Percentiles rank a stretch among this genome's conserved stretches.
phyloP scores from a whole-genome alignment of 2,888 invertebrate genomes.

The Platycnemis pennipes region DNA sequence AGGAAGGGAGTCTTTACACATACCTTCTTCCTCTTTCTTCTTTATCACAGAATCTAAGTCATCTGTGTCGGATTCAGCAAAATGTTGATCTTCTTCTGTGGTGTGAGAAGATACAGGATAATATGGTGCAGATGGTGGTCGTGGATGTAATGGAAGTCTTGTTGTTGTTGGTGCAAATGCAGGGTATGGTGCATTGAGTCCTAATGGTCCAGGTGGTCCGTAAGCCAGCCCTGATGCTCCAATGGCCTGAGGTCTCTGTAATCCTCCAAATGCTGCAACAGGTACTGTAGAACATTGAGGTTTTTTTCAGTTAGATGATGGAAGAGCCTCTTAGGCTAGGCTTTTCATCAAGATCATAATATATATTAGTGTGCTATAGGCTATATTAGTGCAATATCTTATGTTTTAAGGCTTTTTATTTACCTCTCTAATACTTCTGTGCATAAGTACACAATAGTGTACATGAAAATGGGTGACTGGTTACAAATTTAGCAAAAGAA shows the following conservation, averaged over 20 bases:
- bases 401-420: too few relatives aligned
- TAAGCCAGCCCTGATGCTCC: background rate
- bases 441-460: too few relatives aligned
- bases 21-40: background rate
- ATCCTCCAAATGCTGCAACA: background rate
- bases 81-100: background rate
- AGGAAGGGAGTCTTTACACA: too few relatives aligned
- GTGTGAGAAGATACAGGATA: background rate
- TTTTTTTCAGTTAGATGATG: background rate
- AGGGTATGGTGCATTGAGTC: background rate
- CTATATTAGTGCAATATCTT: too few relatives aligned
- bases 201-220: background rate
- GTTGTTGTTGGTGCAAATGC: background rate
- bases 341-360: background rate
- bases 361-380: background rate
- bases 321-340: background rate
- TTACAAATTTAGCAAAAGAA: too few relatives aligned
- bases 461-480: too few relatives aligned
- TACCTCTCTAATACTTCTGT: too few relatives aligned
- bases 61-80: background rate
- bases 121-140: background rate
- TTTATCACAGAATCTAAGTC: background rate
- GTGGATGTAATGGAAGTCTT: background rate
- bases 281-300: background rate
- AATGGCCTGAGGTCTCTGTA: too few relatives aligned